phyloP scores from a whole-genome alignment of 2,888 invertebrate genomes.

The Hyposoter dolosus region DNA sequence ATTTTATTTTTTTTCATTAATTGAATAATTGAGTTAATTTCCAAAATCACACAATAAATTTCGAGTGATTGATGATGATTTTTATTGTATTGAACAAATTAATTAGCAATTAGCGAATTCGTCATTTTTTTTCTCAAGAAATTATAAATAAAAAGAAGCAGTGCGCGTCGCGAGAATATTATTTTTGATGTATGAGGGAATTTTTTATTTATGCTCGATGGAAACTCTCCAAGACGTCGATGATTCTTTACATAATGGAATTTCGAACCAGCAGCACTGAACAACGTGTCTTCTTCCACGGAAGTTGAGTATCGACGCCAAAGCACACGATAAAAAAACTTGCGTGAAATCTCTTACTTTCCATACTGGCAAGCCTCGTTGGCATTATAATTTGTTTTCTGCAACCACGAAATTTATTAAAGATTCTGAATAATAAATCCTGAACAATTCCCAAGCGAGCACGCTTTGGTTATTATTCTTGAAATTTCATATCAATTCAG shows the following conservation, averaged over 20 bases:
- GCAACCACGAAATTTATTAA: slow-evolving; percentile 13
- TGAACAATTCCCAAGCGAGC: neutral
- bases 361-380: neutral
- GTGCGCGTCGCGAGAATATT: neutral
- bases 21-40: neutral
- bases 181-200: neutral
- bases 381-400: slow-evolving; percentile 11
- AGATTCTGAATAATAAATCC: neutral
- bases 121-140: neutral
- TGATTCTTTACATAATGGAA: slow-evolving; percentile 56
- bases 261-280: slow-evolving; percentile 6
- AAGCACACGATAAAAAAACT: slow-evolving; percentile 7
- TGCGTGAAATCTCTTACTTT: slow-evolving; percentile 54
- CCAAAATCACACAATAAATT: neutral
- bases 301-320: slow-evolving; percentile 43
- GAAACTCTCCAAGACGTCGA: slow-evolving; percentile 42
- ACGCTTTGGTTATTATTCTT: neutral
- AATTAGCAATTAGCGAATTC: neutral
- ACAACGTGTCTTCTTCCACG: slow-evolving; percentile 10
- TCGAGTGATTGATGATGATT: neutral
- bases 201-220: slow-evolving; percentile 5
- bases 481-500: neutral
- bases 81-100: neutral
- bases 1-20: neutral
- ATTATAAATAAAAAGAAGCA: neutral